Percentiles rank a stretch among this genome's conserved stretches.
Conservation (phyloP, 2,888 invertebrate species). For the Mechanitis mazaeus region DNA sequence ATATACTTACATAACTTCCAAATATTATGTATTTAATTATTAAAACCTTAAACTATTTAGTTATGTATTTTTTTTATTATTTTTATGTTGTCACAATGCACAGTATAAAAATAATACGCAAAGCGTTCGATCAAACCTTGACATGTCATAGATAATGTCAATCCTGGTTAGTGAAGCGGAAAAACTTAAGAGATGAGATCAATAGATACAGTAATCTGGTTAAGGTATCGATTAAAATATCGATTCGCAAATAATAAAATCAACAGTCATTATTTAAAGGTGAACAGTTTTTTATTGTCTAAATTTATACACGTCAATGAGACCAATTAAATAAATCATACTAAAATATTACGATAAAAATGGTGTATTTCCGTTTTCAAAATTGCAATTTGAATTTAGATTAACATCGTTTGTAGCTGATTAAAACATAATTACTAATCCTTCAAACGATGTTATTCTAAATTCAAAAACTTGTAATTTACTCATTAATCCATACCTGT, state of each 20-base stretch:
- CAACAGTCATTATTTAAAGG: slow-evolving; percentile 8
- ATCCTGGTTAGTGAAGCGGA: slow-evolving; percentile 22
- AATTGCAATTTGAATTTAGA: no score
- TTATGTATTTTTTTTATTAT: background rate
- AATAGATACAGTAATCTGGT: slow-evolving; percentile 15
- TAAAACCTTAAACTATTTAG: no score
- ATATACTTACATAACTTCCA: no score
- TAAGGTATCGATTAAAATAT: slow-evolving; percentile 21
- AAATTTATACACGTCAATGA: background rate
- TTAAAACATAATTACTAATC: no score
- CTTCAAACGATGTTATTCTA: no score
- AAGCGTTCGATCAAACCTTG: slow-evolving; percentile 35
- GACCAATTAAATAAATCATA: no score
- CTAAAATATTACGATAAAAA: no score
- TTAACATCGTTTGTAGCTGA: no score
- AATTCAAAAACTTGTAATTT: no score
- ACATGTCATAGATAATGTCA: slow-evolving; percentile 32
- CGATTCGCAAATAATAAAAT: slow-evolving; percentile 11
- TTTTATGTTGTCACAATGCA: background rate
- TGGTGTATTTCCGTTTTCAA: no score
- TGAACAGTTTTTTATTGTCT: background rate
- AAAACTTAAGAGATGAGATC: slow-evolving; percentile 21
- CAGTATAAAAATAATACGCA: slow-evolving; percentile 29
- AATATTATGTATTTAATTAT: no score
- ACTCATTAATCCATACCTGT: no score